Evolutionary conservation across 2,797 vertebrate species (phyloP).

Genomic region (Rhincodon typus): DNA sequence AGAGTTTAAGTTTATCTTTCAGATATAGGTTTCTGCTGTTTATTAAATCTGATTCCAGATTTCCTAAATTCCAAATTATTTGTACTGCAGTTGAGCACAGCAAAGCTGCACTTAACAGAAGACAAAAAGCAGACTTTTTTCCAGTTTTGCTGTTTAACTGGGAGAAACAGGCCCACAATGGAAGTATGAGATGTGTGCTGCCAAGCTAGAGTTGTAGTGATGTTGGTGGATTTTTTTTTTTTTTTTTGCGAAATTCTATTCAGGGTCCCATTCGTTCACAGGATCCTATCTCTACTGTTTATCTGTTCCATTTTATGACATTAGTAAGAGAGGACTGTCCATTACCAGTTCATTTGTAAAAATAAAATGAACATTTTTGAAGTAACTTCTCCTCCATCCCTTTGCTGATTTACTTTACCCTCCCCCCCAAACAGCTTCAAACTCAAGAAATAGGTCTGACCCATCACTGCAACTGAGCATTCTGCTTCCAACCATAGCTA

Average conservation of each 20-base stretch:
- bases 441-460: not conserved
- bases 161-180: not conserved
- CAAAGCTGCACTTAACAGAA: not conserved
- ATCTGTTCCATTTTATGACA: not conserved
- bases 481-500: not conserved
- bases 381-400: not conserved
- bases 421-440: not conserved
- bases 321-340: not conserved
- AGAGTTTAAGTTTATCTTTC: not conserved
- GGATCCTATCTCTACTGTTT: not conserved
- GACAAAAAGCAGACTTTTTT: not conserved
- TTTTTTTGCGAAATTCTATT: not conserved
- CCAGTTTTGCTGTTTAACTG: not conserved
- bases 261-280: too few relatives aligned
- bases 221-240: too few relatives aligned
- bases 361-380: too few relatives aligned
- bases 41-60: not conserved
- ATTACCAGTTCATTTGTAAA: not conserved
- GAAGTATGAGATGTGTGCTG: not conserved
- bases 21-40: not conserved
- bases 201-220: not conserved
- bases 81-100: not conserved
- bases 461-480: not conserved
- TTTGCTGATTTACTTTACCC: not conserved
- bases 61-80: not conserved